phyloP scores from a whole-genome alignment of 1,140 invertebrate genomes.

The Nilaparvata lugens region DNA sequence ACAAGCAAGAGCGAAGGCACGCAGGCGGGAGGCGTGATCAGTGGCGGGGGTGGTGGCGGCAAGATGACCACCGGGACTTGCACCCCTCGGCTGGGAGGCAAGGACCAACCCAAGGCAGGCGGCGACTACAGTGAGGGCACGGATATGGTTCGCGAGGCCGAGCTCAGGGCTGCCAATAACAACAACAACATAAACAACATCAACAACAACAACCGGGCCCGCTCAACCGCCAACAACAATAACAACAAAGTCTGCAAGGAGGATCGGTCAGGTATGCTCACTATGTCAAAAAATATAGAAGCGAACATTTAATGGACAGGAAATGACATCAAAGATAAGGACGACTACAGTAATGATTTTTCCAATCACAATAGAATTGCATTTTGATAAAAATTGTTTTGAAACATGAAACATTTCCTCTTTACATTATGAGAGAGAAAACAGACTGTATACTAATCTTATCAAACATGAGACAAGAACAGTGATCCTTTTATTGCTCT shows the following conservation, averaged over 20 bases:
- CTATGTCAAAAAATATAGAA: too few relatives aligned
- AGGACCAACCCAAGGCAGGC: conserved; percentile 13
- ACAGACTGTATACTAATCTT: too few relatives aligned
- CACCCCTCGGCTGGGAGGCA: conserved; percentile 24
- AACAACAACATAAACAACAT: conserved; percentile 29
- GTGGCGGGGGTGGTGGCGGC: conserved; percentile 30
- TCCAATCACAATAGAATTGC: too few relatives aligned
- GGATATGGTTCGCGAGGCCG: conserved; percentile 44
- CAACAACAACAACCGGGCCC: conserved; percentile 28
- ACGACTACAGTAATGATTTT: too few relatives aligned
- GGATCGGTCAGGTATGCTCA: conserved; percentile 12
- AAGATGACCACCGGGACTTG: conserved; percentile 31
- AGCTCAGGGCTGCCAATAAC: conserved; percentile 40
- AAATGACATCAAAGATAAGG: too few relatives aligned
- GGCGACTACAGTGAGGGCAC: conserved; percentile 34
- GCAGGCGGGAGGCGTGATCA: conserved; percentile 57
- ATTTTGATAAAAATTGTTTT: too few relatives aligned
- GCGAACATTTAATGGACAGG: too few relatives aligned
- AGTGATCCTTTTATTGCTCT: too few relatives aligned
- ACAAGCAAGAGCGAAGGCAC: conserved; percentile 65
- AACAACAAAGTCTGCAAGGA: conserved; percentile 24
- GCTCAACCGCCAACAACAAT: conserved; percentile 15
- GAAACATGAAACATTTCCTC: too few relatives aligned
- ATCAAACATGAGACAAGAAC: too few relatives aligned
- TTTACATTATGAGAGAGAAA: too few relatives aligned